Evolutionary conservation across 2,113 vertebrate genomes (phyloP).

Genomic region (Engystomops pustulosus): DNA sequence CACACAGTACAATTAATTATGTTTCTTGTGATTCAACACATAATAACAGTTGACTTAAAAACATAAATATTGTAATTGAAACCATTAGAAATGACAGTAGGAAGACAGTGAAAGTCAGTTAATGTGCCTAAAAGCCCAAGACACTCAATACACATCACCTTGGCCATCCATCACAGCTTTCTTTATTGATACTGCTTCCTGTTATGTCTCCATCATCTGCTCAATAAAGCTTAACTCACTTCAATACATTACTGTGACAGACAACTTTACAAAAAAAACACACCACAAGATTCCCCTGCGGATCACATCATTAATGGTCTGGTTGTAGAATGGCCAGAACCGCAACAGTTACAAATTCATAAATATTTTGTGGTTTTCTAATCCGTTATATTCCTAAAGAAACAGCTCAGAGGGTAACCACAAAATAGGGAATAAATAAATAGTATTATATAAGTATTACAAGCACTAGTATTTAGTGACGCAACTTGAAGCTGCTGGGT

Average conservation of each 20-base stretch:
- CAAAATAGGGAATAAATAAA: constrained; percentile 51
- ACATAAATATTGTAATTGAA: constrained; percentile 11
- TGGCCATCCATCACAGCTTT: constrained; percentile 43
- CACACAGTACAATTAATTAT: background rate
- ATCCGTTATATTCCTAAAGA: constrained; percentile 43
- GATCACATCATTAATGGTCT: constrained; percentile 32
- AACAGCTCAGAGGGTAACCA: constrained; percentile 35
- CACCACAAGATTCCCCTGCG: background rate
- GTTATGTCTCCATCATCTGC: constrained; percentile 50
- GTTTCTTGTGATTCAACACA: background rate
- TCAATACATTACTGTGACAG: constrained; percentile 44
- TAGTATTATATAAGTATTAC: constrained; percentile 10
- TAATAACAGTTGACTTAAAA: background rate
- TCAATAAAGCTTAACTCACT: constrained; percentile 54
- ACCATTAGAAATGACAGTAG: background rate
- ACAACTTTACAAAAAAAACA: constrained; percentile 43
- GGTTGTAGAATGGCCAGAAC: constrained; percentile 24
- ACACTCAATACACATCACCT: constrained; percentile 45
- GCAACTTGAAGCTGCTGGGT: too few species aligned
- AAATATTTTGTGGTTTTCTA: constrained; percentile 36
- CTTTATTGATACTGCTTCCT: constrained; percentile 49
- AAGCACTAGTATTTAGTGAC: background rate
- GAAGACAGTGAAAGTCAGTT: constrained; percentile 13
- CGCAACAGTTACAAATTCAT: constrained; percentile 44
- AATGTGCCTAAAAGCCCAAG: constrained; percentile 43